Evolutionary conservation across 1,140 invertebrate species (phyloP).

Genomic region (Sogatella furcifera): DNA sequence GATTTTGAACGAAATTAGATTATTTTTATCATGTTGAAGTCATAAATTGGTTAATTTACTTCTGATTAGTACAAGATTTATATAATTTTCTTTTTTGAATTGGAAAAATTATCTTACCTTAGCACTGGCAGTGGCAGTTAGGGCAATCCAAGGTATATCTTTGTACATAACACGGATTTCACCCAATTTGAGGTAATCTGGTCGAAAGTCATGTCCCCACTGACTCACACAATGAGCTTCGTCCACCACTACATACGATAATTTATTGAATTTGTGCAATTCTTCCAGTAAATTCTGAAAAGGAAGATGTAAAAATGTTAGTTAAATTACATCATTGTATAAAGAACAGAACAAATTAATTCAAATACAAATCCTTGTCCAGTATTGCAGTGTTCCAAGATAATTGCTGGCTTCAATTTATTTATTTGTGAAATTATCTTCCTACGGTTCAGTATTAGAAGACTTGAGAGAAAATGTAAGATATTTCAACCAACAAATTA

Average conservation of each 20-base stretch:
- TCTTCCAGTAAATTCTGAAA: constrained; percentile 32
- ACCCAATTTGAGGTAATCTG: constrained; percentile 85
- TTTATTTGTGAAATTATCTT: too few species aligned
- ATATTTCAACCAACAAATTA: too few species aligned
- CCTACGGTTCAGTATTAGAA: too few species aligned
- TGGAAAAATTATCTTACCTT: constrained; percentile 27
- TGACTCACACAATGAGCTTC: constrained; percentile 97
- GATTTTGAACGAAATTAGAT: too few species aligned
- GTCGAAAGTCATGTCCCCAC: constrained; percentile 96
- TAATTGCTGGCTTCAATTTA: background rate
- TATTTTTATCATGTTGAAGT: too few species aligned
- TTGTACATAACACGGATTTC: constrained; percentile 41
- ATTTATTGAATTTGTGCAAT: constrained; percentile 37
- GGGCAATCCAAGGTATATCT: constrained; percentile 67
- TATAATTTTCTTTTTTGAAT: too few species aligned
- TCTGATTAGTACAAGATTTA: too few species aligned
- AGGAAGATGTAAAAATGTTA: too few species aligned
- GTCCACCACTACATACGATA: constrained; percentile 67
- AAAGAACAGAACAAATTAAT: background rate
- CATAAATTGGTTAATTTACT: too few species aligned
- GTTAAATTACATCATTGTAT: background rate
- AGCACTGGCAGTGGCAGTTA: constrained; percentile 82
- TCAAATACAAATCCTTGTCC: too few species aligned
- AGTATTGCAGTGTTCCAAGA: background rate
- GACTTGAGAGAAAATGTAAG: too few species aligned